Percentiles rank a stretch among this genome's conserved stretches.
These are phyloP conservation scores for Diplolepis rosae DNA, from an alignment of 2,888 invertebrate species.

Conservation along the genomic window DNA sequence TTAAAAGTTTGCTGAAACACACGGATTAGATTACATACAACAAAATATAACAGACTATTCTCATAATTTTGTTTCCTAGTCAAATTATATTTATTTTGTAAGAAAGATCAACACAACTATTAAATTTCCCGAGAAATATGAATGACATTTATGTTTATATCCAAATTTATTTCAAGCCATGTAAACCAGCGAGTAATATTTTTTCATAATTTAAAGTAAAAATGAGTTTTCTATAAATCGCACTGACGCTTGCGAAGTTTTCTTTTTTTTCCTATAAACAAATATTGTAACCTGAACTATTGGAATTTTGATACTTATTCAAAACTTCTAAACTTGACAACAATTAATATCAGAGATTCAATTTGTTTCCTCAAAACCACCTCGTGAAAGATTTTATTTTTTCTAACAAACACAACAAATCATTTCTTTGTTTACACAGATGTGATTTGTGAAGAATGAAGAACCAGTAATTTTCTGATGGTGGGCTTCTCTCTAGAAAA, in stretches of 20 bases:
- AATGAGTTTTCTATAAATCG: too few species aligned
- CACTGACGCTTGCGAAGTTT: too few species aligned
- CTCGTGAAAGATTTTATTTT: too few species aligned
- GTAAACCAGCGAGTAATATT: too few species aligned
- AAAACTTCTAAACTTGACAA: too few species aligned
- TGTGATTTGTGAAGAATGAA: not conserved
- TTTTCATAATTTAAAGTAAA: too few species aligned
- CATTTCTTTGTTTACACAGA: not conserved
- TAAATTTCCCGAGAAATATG: not conserved
- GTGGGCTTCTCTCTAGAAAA: not conserved
- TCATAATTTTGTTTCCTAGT: constrained; percentile 14
- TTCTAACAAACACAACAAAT: not conserved
- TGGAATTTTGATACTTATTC: too few species aligned
- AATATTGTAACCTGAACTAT: too few species aligned
- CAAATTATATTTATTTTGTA: not conserved
- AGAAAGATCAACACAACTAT: constrained; percentile 3
- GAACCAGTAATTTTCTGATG: not conserved
- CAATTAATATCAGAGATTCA: too few species aligned
- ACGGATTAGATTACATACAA: constrained; percentile 7
- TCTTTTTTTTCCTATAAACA: too few species aligned
- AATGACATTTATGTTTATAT: not conserved
- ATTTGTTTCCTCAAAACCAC: too few species aligned
- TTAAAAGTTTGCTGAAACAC: not conserved
- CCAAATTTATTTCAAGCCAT: too few species aligned
- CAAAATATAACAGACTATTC: constrained; percentile 1